Conservation (phyloP, 2,888 invertebrate species). For the Danaus chrysippus region DNA sequence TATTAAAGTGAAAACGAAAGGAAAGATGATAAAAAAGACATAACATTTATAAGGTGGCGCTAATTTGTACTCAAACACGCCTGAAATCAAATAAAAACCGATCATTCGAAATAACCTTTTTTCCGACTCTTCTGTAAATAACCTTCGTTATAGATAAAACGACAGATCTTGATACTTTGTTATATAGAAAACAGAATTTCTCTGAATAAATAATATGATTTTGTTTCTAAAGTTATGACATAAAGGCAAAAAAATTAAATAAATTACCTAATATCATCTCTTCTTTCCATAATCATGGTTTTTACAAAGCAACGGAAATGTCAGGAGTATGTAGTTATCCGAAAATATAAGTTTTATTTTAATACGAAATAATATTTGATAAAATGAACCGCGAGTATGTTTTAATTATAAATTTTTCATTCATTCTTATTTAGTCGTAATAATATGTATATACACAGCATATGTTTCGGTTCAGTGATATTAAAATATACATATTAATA, state of each 20-base stretch:
- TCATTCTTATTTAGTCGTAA: too few species aligned
- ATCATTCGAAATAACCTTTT: slow-evolving; percentile 77
- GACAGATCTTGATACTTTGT: slow-evolving; percentile 50
- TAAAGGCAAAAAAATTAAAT: too few species aligned
- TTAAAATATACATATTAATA: neutral
- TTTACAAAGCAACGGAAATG: too few species aligned
- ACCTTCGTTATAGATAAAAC: slow-evolving; percentile 42
- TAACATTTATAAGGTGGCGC: slow-evolving; percentile 44
- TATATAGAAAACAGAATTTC: neutral
- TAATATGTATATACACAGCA: too few species aligned
- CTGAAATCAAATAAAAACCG: slow-evolving; percentile 77
- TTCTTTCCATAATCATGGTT: too few species aligned
- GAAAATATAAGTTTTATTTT: too few species aligned
- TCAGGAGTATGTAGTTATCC: too few species aligned
- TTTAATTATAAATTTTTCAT: too few species aligned
- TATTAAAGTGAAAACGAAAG: slow-evolving; percentile 18
- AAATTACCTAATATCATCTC: too few species aligned
- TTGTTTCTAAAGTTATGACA: neutral
- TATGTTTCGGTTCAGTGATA: neutral
- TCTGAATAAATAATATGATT: neutral
- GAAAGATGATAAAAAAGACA: slow-evolving; percentile 22
- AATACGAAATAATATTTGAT: too few species aligned
- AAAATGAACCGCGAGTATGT: too few species aligned
- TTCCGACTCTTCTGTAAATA: slow-evolving; percentile 74
- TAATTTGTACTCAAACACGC: slow-evolving; percentile 75